phyloP scores from a whole-genome alignment of 2,113 vertebrate genomes.

The Callaeas wilsoni region DNA sequence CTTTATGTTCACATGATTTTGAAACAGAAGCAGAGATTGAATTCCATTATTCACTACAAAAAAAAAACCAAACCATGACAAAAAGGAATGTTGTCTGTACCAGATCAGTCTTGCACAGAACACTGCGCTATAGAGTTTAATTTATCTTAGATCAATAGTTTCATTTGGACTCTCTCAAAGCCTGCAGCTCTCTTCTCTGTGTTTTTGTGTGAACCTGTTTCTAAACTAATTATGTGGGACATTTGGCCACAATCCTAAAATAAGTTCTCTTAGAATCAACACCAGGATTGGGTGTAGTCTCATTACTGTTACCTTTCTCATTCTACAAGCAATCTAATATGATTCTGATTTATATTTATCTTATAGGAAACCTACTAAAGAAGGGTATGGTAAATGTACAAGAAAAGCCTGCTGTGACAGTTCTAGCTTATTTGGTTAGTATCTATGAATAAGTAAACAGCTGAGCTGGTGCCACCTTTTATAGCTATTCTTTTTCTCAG shows the following conservation, averaged over 20 bases:
- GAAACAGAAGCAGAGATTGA: background rate
- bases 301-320: background rate
- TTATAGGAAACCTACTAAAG: constrained; percentile 24
- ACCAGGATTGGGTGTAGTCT: background rate
- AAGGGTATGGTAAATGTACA: constrained; percentile 19
- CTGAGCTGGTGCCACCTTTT: constrained; percentile 36
- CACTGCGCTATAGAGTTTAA: background rate
- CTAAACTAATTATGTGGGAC: background rate
- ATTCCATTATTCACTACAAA: background rate
- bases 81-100: background rate
- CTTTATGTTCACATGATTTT: background rate
- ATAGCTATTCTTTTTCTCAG: constrained; percentile 39
- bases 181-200: background rate
- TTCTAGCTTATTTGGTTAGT: constrained; percentile 60
- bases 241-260: background rate
- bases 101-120: background rate
- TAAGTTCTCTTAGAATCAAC: background rate
- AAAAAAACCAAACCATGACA: background rate
- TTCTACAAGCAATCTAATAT: constrained; percentile 17
- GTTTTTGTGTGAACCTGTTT: background rate
- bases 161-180: constrained; percentile 11
- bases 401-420: constrained; percentile 37
- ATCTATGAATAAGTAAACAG: constrained; percentile 65
- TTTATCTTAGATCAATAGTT: constrained; percentile 30
- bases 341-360: constrained; percentile 35